These are phyloP conservation scores for Cydia fagiglandana DNA, from an alignment of 1,140 invertebrate genomes.

Conservation along the genomic window DNA sequence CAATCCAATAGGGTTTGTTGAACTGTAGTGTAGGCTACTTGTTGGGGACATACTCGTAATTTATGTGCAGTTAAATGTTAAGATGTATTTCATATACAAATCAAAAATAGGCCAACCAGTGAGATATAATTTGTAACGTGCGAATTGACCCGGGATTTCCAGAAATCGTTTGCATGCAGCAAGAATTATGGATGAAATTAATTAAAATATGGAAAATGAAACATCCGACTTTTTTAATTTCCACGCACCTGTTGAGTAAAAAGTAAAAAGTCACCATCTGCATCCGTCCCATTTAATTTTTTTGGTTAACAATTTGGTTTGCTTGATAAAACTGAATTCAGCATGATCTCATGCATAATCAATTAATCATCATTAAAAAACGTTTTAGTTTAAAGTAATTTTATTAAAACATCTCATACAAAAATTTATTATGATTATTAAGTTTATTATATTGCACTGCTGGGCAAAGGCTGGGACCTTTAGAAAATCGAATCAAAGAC, in stretches of 20 bases:
- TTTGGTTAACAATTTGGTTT: background rate
- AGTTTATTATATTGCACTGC: too few relatives aligned
- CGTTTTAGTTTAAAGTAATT: too few relatives aligned
- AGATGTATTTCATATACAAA: background rate
- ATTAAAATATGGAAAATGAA: conserved; percentile 4
- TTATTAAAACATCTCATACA: too few relatives aligned
- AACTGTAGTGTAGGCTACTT: too few relatives aligned
- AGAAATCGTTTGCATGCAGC: background rate
- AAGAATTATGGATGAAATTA: background rate
- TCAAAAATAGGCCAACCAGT: background rate
- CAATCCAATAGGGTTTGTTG: too few relatives aligned
- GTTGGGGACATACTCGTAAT: too few relatives aligned
- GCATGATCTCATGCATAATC: background rate
- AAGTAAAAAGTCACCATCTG: background rate
- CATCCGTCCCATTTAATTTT: background rate
- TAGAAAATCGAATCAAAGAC: too few relatives aligned
- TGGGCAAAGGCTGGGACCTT: too few relatives aligned
- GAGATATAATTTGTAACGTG: too few relatives aligned
- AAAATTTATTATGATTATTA: too few relatives aligned
- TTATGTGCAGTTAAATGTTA: too few relatives aligned
- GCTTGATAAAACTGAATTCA: background rate
- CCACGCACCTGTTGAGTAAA: background rate
- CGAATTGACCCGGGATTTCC: background rate
- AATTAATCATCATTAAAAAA: background rate
- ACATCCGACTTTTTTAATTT: background rate